Conservation (phyloP, 2,113 vertebrate species). For the Xenopus borealis region DNA sequence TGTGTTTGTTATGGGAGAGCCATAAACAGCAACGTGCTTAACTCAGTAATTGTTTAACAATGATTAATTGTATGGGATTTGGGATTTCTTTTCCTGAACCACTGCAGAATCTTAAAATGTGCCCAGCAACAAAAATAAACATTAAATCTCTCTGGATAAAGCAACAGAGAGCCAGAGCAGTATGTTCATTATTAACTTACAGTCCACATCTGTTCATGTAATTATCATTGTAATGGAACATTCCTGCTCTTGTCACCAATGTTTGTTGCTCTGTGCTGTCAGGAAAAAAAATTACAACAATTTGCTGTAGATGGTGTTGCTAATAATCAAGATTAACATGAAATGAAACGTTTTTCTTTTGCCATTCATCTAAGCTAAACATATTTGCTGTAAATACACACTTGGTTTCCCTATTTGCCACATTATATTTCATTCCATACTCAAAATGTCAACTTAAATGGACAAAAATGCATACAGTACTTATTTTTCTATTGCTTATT, state of each 20-base stretch:
- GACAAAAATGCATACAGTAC: too few species aligned
- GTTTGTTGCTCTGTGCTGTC: slow-evolving; percentile 11
- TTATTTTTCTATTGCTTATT: too few species aligned
- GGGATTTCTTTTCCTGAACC: neutral
- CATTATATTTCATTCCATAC: neutral
- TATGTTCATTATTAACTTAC: slow-evolving; percentile 34
- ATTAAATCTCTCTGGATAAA: slow-evolving; percentile 13
- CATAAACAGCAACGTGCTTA: neutral
- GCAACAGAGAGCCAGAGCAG: neutral
- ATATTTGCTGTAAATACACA: neutral
- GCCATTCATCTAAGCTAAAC: neutral
- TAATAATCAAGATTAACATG: slow-evolving; percentile 35
- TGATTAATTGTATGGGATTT: slow-evolving; percentile 30
- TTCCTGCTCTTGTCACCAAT: slow-evolving; percentile 21
- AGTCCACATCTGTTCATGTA: slow-evolving; percentile 25
- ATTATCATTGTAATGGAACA: slow-evolving; percentile 38
- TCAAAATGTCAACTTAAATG: too few species aligned
- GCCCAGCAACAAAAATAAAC: slow-evolving; percentile 10
- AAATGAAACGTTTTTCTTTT: slow-evolving; percentile 29
- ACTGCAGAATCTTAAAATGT: slow-evolving; percentile 10
- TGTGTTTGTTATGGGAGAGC: neutral
- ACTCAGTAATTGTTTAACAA: slow-evolving; percentile 29
- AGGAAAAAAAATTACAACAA: slow-evolving; percentile 23
- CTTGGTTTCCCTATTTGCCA: neutral
- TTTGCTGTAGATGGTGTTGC: slow-evolving; percentile 13